These are phyloP conservation scores for Peucedramus taeniatus DNA, from an alignment of 2,113 vertebrate genomes.

Conservation along the genomic window DNA sequence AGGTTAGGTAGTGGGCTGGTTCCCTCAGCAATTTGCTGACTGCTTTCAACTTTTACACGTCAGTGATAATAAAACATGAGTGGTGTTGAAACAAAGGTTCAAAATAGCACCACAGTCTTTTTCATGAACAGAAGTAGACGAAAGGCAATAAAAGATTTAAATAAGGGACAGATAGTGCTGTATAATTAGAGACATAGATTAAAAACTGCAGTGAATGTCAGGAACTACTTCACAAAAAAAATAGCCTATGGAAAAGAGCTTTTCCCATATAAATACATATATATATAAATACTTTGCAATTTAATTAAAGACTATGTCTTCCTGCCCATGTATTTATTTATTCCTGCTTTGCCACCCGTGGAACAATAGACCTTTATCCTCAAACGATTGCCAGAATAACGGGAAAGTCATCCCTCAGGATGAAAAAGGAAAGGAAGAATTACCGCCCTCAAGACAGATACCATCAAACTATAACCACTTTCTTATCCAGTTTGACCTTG, in stretches of 20 bases:
- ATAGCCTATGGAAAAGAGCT: neutral
- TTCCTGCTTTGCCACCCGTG: neutral
- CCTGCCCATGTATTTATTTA: neutral
- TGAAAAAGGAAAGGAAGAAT: neutral
- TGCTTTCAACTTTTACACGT: neutral
- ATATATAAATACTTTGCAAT: neutral
- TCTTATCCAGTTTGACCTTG: neutral
- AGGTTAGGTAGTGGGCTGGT: rapidly evolving
- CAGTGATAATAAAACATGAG: neutral
- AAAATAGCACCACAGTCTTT: neutral
- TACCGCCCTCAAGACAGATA: neutral
- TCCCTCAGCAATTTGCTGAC: neutral
- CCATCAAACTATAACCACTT: neutral
- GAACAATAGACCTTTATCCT: neutral
- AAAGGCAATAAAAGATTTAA: neutral
- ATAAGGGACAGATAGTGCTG: neutral
- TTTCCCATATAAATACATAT: neutral
- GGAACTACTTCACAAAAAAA: neutral
- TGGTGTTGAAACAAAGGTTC: neutral
- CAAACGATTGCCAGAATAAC: neutral
- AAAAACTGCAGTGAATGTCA: neutral
- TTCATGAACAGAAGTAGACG: neutral
- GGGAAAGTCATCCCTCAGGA: neutral
- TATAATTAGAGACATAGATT: neutral
- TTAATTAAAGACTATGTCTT: neutral